Base-by-base conservation (phyloP, 1,140 invertebrate species). In the Amyelois transitella region DNA sequence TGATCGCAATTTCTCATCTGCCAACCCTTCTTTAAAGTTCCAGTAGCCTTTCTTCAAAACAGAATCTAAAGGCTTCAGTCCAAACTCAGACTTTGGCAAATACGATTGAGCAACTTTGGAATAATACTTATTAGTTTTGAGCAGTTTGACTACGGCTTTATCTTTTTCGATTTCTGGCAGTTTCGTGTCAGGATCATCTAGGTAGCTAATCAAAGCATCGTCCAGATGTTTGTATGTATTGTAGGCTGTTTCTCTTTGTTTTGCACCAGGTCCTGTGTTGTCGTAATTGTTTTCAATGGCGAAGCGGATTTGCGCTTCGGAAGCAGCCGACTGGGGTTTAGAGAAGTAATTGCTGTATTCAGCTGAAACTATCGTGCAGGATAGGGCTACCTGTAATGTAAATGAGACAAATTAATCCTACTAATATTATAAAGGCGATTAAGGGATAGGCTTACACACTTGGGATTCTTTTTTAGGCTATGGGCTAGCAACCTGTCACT, bases 211-310 rank as follows among this genome's bases (percentile, higher is more conserved):
- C 0, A 86, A 38, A 7, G 85, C 85, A 0, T 88, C 81, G 17
- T 85, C 77, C 8, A 86, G 47, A n/a, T 48, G 82, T 21, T 69
- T 78, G 62, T 77, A 85, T 0, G 77, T 82, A 10, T 73, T 74
- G 63, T 81, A 88, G 0, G 83, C 85, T 45, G 68, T 68, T 20
- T 84, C 78, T 0, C 62, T 74, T 6, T 53, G 20, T 48, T 80
- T 81, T 0, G 84, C 77, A 24, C 86, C 88, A 1, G 88, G 86
- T 10, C 88, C 88, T 0, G 88, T 89, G 54, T 87, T 64, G 53
- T 88, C 87, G 53, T 89, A 89, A 45, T 84, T 82, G 69, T 88
- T 88, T 21, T 88, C 84, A n/a, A 81, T 62, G 5, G 88, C 88
- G 51, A 80, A 86, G 18, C 68, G 72, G 12, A 87, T 81, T 55